Evolutionary conservation across 2,888 invertebrate species (phyloP).

Genomic region (Thymelicus lineola): DNA sequence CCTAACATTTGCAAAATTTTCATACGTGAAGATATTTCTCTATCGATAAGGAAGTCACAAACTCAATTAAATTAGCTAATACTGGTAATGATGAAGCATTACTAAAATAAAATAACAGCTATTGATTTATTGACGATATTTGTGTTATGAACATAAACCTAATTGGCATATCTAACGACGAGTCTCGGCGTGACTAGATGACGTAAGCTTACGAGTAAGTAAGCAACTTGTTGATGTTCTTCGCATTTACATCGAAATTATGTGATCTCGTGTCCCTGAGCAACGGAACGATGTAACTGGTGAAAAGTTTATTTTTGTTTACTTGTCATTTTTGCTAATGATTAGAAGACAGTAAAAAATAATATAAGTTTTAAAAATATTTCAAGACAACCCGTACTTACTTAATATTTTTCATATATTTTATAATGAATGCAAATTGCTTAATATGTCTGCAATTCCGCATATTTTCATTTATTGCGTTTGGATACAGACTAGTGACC

Average conservation of each 20-base stretch:
- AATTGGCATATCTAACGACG: conserved; percentile 10
- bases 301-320: conserved; percentile 1
- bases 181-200: conserved; percentile 1
- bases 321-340: conserved; percentile 4
- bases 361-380: not conserved
- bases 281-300: not conserved
- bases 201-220: conserved; percentile 12
- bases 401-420: too few species aligned
- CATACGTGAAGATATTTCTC: too few species aligned
- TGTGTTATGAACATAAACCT: conserved; percentile 3
- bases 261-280: conserved; percentile 1
- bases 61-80: too few species aligned
- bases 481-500: not conserved
- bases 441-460: not conserved
- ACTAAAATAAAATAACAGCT: too few species aligned
- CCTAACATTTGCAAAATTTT: not conserved
- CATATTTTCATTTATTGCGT: not conserved
- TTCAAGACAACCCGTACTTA: too few species aligned
- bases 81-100: too few species aligned
- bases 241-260: conserved; percentile 6
- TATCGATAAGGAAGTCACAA: too few species aligned
- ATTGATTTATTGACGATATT: not conserved
- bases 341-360: not conserved
- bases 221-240: conserved; percentile 6
- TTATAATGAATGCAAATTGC: too few species aligned